Evolutionary conservation across 2,888 invertebrate species (phyloP).

Genomic region (Drosophila robusta): DNA sequence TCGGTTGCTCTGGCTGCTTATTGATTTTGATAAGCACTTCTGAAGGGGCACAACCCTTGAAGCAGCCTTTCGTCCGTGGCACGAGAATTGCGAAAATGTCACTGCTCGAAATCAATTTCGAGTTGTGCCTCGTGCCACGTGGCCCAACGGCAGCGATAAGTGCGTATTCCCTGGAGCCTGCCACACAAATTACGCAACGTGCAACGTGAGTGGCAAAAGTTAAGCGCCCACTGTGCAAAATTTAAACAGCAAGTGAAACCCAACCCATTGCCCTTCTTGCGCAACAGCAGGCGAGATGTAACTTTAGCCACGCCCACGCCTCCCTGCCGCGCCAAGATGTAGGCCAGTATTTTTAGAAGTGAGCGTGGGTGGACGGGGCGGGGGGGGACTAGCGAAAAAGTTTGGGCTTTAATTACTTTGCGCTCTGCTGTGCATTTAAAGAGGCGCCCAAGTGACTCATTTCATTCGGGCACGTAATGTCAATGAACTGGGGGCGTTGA

Average conservation of each 20-base stretch:
- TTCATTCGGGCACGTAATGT: constrained; percentile 60
- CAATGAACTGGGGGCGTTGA: constrained; percentile 43
- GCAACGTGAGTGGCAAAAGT: constrained; percentile 44
- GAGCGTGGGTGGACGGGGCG: neutral
- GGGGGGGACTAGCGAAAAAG: constrained; percentile 5
- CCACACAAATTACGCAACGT: constrained; percentile 56
- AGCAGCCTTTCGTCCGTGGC: constrained; percentile 62
- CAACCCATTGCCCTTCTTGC: neutral
- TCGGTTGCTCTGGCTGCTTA: constrained; percentile 27
- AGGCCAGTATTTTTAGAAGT: constrained; percentile 1
- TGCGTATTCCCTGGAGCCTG: constrained; percentile 39
- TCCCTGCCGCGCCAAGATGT: constrained; percentile 10
- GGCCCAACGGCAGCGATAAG: constrained; percentile 18
- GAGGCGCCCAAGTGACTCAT: constrained; percentile 42
- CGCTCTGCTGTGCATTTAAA: constrained; percentile 43
- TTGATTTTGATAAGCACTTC: constrained; percentile 51
- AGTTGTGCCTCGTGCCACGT: constrained; percentile 17
- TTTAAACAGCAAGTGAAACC: constrained; percentile 32
- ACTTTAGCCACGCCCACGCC: constrained; percentile 17
- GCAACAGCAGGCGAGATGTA: constrained; percentile 10
- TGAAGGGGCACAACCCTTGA: neutral
- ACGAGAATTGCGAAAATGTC: constrained; percentile 24
- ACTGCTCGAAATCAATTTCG: constrained; percentile 55
- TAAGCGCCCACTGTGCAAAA: constrained; percentile 21
- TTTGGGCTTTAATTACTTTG: constrained; percentile 68